A percentile compares a stretch with the other conserved stretches of the same genome.
Evolutionary conservation across 2,113 vertebrate genomes (phyloP).

Genomic region (Crotalus tigris): DNA sequence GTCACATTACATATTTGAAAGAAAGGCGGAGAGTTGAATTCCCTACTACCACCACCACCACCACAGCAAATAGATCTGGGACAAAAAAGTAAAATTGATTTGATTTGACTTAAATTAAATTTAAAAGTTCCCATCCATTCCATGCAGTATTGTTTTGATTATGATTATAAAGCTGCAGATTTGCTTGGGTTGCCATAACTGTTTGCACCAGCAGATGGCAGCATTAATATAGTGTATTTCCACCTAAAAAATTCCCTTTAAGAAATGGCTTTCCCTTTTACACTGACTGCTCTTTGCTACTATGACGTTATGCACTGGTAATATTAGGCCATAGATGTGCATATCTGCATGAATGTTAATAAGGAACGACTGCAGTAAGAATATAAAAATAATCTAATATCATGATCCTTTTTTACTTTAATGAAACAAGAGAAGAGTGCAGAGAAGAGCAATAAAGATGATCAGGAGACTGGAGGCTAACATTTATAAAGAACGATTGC

Average conservation of each 20-base stretch:
- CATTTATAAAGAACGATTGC: too few relatives aligned
- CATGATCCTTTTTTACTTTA: neutral
- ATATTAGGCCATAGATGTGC: neutral
- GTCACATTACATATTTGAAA: neutral
- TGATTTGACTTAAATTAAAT: neutral
- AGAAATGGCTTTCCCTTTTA: neutral
- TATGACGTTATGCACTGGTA: neutral
- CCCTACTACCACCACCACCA: neutral
- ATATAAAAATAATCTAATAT: neutral
- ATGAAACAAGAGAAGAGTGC: neutral
- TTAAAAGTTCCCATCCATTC: neutral
- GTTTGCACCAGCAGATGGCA: slow-evolving; percentile 57
- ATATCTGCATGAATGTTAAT: neutral
- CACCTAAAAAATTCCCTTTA: neutral
- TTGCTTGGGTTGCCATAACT: neutral
- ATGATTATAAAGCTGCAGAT: neutral
- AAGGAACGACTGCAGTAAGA: neutral
- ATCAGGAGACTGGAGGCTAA: too few relatives aligned
- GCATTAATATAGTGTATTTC: slow-evolving; percentile 15
- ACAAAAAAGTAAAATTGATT: neutral
- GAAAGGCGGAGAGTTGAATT: neutral
- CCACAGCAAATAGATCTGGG: neutral
- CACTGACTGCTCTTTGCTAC: neutral
- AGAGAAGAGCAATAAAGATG: too few relatives aligned
- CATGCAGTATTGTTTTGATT: neutral